Percentiles rank a stretch among this genome's conserved stretches.
Conservation (phyloP, 2,888 invertebrate genomes). For the Mamestra brassicae region DNA sequence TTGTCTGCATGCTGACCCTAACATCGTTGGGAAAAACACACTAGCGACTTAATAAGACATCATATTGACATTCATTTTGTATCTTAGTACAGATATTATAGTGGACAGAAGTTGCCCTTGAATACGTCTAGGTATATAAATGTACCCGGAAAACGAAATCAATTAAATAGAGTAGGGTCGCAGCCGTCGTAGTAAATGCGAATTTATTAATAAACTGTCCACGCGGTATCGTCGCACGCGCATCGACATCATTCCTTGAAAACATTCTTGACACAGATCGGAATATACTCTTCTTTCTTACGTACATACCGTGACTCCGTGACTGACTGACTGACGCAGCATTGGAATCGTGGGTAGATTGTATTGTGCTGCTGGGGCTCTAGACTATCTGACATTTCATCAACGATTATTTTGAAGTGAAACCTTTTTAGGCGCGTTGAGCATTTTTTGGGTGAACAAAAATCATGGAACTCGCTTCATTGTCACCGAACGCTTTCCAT, state of each 20-base stretch:
- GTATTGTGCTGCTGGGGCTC: no score
- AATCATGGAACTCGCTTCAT: no score
- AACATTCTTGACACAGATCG: slow-evolving; percentile 16
- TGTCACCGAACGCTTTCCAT: no score
- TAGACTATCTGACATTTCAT: no score
- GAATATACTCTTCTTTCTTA: background rate
- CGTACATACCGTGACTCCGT: no score
- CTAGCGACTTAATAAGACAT: background rate
- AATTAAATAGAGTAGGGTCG: slow-evolving; percentile 13
- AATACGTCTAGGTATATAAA: slow-evolving; percentile 1
- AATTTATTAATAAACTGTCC: slow-evolving; percentile 46
- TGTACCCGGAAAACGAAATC: slow-evolving; percentile 45
- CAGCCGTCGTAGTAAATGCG: slow-evolving; percentile 29
- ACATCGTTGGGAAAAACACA: background rate
- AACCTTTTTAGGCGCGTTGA: no score
- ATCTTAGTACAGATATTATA: background rate
- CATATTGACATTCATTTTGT: background rate
- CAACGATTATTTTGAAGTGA: no score
- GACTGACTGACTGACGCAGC: no score
- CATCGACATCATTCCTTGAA: background rate
- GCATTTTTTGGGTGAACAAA: no score
- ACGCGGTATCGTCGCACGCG: slow-evolving; percentile 25
- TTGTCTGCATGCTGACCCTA: background rate
- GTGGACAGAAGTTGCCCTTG: slow-evolving; percentile 27
- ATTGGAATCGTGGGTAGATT: no score